phyloP scores from a whole-genome alignment of 2,888 invertebrate genomes.

The Leptopterna dolabrata region DNA sequence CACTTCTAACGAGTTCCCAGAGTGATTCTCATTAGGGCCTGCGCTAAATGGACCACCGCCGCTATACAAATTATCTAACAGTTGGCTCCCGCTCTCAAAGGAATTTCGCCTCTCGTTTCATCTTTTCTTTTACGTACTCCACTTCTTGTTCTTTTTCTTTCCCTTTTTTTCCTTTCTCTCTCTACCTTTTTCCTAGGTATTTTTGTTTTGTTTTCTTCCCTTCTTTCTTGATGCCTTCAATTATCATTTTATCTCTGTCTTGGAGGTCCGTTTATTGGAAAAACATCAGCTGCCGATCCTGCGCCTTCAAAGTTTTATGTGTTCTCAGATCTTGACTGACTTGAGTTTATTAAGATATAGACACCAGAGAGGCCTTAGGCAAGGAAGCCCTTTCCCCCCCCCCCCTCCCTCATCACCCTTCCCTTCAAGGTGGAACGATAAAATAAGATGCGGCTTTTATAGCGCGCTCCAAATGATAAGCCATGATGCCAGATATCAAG shows the following conservation, averaged over 20 bases:
- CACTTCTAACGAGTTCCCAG: conserved; percentile 35
- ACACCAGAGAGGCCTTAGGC: neutral
- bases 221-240: conserved; percentile 8
- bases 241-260: conserved; percentile 31
- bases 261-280: conserved; percentile 2
- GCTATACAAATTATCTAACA: conserved; percentile 42
- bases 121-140: conserved; percentile 34
- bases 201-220: neutral
- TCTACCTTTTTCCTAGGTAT: neutral
- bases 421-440: no score
- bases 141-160: neutral
- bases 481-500: no score
- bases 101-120: conserved; percentile 28
- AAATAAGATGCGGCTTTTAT: no score
- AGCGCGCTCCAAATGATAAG: no score
- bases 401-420: no score
- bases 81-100: conserved; percentile 39
- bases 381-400: neutral
- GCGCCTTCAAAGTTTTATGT: neutral
- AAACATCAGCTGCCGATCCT: neutral
- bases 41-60: conserved; percentile 31
- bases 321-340: neutral
- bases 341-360: neutral
- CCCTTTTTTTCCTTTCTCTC: neutral
- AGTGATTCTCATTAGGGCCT: conserved; percentile 38